These are phyloP conservation scores for Poecilia picta DNA, from an alignment of 2,797 vertebrate genomes.

Conservation along the genomic window DNA sequence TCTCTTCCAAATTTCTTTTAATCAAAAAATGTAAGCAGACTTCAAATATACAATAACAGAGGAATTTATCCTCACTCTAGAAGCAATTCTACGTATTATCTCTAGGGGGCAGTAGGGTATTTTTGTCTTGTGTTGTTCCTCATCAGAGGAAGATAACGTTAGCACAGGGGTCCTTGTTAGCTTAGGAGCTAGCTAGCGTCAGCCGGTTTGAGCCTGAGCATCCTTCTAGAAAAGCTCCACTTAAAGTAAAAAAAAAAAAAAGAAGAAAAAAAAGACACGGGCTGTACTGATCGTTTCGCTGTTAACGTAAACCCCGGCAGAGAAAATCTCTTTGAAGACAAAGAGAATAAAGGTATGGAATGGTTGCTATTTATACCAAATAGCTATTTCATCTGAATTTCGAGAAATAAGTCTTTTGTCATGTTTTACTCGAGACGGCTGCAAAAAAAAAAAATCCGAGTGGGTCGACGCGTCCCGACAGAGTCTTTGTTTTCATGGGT, in stretches of 20 bases:
- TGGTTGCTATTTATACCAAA: not conserved
- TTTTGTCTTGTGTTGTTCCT: not conserved
- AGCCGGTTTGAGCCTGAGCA: constrained; percentile 61
- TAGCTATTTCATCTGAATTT: constrained; percentile 6
- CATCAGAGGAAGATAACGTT: constrained; percentile 50
- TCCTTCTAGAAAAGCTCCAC: constrained; percentile 67
- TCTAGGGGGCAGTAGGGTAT: not conserved
- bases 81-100: not conserved
- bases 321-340: constrained; percentile 76
- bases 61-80: not conserved
- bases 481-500: constrained; percentile 34
- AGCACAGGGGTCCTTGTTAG: constrained; percentile 68
- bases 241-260: constrained; percentile 37
- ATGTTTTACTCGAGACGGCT: constrained; percentile 36
- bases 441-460: constrained; percentile 15
- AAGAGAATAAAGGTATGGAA: constrained; percentile 80
- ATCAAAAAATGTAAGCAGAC: not conserved
- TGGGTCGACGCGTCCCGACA: constrained; percentile 32
- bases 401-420: constrained; percentile 43
- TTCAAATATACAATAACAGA: not conserved
- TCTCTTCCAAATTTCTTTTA: not conserved
- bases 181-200: constrained; percentile 43
- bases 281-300: constrained; percentile 29
- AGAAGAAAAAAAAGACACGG: constrained; percentile 38
- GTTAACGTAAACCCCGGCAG: constrained; percentile 33